phyloP scores from a whole-genome alignment of 2,797 vertebrate genomes.

The Danio tinwini region DNA sequence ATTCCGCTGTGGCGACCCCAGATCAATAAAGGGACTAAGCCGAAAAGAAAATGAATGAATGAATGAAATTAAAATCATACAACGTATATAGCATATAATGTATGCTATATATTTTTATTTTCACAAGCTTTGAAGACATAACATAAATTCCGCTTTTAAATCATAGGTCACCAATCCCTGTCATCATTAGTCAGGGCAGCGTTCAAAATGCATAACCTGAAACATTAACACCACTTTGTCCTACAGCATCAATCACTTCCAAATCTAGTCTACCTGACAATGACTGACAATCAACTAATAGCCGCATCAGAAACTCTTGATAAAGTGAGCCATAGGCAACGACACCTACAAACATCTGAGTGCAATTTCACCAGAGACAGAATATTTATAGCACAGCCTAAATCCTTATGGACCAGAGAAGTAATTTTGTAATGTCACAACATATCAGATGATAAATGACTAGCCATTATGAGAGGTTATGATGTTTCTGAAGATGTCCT shows the following conservation, averaged over 20 bases:
- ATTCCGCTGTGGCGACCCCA: too few species aligned
- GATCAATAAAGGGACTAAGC: too few species aligned
- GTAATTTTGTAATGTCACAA: slow-evolving; percentile 48
- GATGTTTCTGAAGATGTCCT: slow-evolving; percentile 44
- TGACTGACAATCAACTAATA: background rate
- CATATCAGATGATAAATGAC: slow-evolving; percentile 43
- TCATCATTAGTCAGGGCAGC: too few species aligned
- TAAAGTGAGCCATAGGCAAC: background rate
- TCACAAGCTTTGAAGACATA: too few species aligned
- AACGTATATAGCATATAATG: too few species aligned
- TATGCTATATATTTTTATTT: too few species aligned
- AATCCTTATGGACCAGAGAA: slow-evolving; percentile 36
- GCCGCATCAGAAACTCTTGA: background rate
- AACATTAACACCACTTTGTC: background rate
- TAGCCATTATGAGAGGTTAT: slow-evolving; percentile 40
- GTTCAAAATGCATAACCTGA: too few species aligned
- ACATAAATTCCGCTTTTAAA: too few species aligned
- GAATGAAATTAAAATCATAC: too few species aligned
- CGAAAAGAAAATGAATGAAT: too few species aligned
- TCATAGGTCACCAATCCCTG: too few species aligned
- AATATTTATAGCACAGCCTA: slow-evolving; percentile 41
- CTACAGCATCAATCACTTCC: background rate
- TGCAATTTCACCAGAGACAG: slow-evolving; percentile 34
- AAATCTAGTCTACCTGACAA: slow-evolving; percentile 6
- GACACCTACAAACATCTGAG: slow-evolving; percentile 1